phyloP scores from a whole-genome alignment of 2,797 vertebrate species.

The Bovichtus diacanthus region DNA sequence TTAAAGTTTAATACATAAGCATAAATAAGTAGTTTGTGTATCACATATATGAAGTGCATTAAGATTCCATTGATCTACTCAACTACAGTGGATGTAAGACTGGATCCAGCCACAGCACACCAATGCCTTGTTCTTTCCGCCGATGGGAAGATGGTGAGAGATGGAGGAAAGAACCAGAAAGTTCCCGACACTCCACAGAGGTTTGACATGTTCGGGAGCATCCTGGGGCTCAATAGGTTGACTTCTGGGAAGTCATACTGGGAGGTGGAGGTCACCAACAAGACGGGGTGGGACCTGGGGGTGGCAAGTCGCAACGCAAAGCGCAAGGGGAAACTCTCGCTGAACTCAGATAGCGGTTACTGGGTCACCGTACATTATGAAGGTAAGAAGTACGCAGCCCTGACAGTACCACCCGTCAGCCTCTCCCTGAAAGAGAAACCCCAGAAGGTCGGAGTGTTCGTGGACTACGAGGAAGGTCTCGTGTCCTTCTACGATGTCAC shows the following conservation, averaged over 20 bases:
- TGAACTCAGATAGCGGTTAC: constrained; percentile 46
- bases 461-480: constrained; percentile 63
- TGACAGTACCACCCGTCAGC: background rate
- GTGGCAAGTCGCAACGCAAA: constrained; percentile 39
- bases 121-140: constrained; percentile 48
- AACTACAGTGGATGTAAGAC: constrained; percentile 57
- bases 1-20: background rate
- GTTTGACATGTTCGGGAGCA: constrained; percentile 37
- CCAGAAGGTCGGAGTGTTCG: constrained; percentile 67
- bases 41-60: background rate
- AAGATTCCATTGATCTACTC: background rate
- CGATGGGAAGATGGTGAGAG: constrained; percentile 41
- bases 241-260: constrained; percentile 57
- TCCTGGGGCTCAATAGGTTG: constrained; percentile 51
- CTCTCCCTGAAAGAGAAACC: constrained; percentile 41
- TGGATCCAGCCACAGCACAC: constrained; percentile 61
- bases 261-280: constrained; percentile 65
- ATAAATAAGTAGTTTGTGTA: background rate
- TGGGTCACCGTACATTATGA: constrained; percentile 54
- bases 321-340: constrained; percentile 31
- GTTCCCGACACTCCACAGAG: background rate
- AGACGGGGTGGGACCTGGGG: constrained; percentile 57
- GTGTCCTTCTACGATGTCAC: constrained; percentile 71
- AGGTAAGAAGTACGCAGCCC: constrained; percentile 32
- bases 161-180: background rate